A percentile compares a stretch with the other conserved stretches of the same genome.
Evolutionary conservation across 2,888 invertebrate genomes (phyloP).

Genomic region (Drosophila anomelani): DNA sequence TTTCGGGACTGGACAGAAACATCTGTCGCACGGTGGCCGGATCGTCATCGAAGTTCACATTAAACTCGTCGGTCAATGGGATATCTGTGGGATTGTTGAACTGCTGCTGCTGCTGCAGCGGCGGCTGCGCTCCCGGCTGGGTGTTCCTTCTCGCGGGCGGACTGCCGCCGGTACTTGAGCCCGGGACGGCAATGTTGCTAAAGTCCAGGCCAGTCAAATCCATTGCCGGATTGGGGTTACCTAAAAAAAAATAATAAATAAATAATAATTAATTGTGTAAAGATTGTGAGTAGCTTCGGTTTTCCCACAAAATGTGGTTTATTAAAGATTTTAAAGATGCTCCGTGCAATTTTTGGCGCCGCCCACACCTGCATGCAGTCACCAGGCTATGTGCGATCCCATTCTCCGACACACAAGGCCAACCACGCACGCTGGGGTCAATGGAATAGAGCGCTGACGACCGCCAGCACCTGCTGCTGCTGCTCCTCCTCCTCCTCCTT

Average conservation of each 20-base stretch:
- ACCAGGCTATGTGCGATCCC: conserved; percentile 11
- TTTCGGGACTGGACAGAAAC: conserved; percentile 95
- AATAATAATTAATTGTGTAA: neutral
- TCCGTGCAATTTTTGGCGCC: conserved; percentile 18
- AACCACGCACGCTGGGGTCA: conserved; percentile 57
- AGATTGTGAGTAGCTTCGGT: no score
- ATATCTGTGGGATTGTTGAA: conserved; percentile 54
- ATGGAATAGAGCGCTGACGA: conserved; percentile 16
- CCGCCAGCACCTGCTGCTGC: conserved; percentile 12
- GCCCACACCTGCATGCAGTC: conserved; percentile 34
- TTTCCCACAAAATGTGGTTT: no score
- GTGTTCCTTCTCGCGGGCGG: conserved; percentile 17
- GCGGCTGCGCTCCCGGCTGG: conserved; percentile 26
- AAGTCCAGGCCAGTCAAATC: conserved; percentile 89
- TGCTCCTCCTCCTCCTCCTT: conserved; percentile 5
- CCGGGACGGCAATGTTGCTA: conserved; percentile 93
- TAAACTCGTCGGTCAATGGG: conserved; percentile 82
- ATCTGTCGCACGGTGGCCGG: conserved; percentile 93
- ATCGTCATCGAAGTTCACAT: conserved; percentile 89
- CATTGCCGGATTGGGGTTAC: conserved; percentile 53
- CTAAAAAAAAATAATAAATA: neutral
- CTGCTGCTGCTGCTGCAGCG: conserved; percentile 20
- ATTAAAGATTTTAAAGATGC: neutral
- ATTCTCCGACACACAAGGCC: conserved; percentile 44
- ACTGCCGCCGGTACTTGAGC: conserved; percentile 63